Conservation (phyloP, 2,797 vertebrate species). For the Urosaurus nigricauda region DNA sequence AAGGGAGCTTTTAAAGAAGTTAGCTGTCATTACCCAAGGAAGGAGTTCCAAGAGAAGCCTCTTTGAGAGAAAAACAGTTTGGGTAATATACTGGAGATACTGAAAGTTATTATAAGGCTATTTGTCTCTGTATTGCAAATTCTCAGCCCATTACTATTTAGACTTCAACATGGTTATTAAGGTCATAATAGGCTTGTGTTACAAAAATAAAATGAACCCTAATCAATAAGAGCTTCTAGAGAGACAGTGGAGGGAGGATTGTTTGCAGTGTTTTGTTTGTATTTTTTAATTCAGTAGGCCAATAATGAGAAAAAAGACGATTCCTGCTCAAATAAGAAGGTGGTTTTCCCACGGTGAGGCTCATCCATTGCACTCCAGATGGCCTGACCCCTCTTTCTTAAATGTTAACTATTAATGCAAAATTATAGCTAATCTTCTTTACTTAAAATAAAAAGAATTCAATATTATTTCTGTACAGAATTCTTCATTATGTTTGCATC, state of each 20-base stretch:
- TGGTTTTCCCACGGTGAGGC: too few species aligned
- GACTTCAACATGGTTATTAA: slow-evolving; percentile 77
- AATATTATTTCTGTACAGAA: slow-evolving; percentile 4
- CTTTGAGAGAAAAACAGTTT: slow-evolving; percentile 19
- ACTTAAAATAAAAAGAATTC: slow-evolving; percentile 7
- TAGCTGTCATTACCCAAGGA: slow-evolving; percentile 31
- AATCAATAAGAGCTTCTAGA: slow-evolving; percentile 50
- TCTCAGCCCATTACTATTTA: slow-evolving; percentile 82
- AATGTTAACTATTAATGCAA: neutral
- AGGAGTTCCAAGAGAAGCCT: slow-evolving; percentile 11
- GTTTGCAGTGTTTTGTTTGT: slow-evolving; percentile 8
- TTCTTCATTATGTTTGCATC: neutral
- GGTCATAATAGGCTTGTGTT: slow-evolving; percentile 71
- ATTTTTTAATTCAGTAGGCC: slow-evolving; percentile 18
- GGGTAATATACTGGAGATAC: slow-evolving; percentile 66
- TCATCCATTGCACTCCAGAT: too few species aligned
- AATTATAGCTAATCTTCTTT: slow-evolving; percentile 5
- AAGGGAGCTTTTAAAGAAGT: slow-evolving; percentile 28
- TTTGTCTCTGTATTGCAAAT: slow-evolving; percentile 79
- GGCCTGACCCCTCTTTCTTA: too few species aligned
- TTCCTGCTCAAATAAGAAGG: neutral
- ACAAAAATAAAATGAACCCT: slow-evolving; percentile 78
- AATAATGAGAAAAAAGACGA: neutral
- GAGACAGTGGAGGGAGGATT: neutral
- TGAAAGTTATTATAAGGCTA: slow-evolving; percentile 69